Evolutionary conservation across 1,140 invertebrate genomes (phyloP).

Genomic region (Aphaenogaster floridana): DNA sequence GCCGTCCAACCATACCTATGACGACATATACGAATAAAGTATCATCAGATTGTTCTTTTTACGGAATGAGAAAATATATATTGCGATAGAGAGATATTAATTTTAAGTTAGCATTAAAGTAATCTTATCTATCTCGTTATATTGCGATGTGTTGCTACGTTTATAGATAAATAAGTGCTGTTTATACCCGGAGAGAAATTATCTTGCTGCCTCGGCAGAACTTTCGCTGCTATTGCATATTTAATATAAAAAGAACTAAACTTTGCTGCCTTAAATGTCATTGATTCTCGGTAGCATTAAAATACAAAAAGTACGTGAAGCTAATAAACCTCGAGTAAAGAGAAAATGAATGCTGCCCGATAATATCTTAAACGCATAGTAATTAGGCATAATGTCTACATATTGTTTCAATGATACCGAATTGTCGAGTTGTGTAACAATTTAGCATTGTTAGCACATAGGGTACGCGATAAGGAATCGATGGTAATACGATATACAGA

Average conservation of each 20-base stretch:
- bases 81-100: not conserved
- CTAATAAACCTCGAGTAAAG: not conserved
- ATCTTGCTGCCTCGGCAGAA: not conserved
- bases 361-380: not conserved
- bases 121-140: not conserved
- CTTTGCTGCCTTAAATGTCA: not conserved
- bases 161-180: not conserved
- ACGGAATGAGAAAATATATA: not conserved
- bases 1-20: conserved; percentile 96
- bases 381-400: not conserved
- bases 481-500: not conserved
- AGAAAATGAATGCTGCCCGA: not conserved
- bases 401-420: not conserved
- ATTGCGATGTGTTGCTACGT: not conserved
- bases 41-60: conserved; percentile 49
- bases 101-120: not conserved
- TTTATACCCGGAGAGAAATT: not conserved
- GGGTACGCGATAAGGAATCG: not conserved
- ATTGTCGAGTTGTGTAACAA: conserved; percentile 7
- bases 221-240: not conserved
- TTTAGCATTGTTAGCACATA: not conserved
- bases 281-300: not conserved
- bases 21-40: conserved; percentile 63
- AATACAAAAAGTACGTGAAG: not conserved
- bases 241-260: not conserved